Evolutionary conservation across 2,113 vertebrate species (phyloP), one percentile per base, ranked within the genome.

Genomic region (Bufo bufo): DNA sequence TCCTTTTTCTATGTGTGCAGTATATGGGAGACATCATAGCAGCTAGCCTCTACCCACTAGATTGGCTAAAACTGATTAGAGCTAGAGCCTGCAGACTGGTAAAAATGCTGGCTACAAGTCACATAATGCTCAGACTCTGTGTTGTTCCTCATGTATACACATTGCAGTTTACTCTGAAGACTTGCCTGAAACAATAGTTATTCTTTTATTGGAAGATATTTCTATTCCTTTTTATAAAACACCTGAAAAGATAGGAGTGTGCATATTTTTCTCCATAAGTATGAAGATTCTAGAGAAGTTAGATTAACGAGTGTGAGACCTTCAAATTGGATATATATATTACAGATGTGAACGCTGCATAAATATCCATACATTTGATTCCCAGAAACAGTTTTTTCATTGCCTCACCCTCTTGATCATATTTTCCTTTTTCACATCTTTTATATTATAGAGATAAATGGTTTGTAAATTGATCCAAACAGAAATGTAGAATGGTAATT

Each of bases 401-500:
- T 13, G 20, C 50, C 50, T 78, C n/a, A 23, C 56, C 50, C 13
- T 45, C 13, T 58, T 80, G 12, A 58, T 80, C 43, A 59, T 59
- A 80, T 80, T 14, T 65, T 65, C 23, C 9, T n/a, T 82, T 49
- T 82, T 63, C 33, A 61, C 33, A 63, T 65, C 13, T 82, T 63
- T 45, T 81, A 81, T 61, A 45, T 11, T 59, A 59, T 45, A 6
- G 3, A 63, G 45, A 63, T 82, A 82, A 82, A 82, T 49, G 66
- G 63, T 33, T 83, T 83, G 47, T 52, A n/a, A 47, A 43, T 61
- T 61, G 79, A 61, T 81, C 45, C 72, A 75, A 78, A 56, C 77
- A 58, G 49, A 82, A 65, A 45, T 4, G 6, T 6, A 83, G 45
- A 63, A 50, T 83, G 49, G 59, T 17, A 66, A 69, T 54, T 84